A percentile compares a stretch with the other conserved stretches of the same genome.
Evolutionary conservation across 2,888 invertebrate genomes (phyloP).

Genomic region (Dascillus cervinus): DNA sequence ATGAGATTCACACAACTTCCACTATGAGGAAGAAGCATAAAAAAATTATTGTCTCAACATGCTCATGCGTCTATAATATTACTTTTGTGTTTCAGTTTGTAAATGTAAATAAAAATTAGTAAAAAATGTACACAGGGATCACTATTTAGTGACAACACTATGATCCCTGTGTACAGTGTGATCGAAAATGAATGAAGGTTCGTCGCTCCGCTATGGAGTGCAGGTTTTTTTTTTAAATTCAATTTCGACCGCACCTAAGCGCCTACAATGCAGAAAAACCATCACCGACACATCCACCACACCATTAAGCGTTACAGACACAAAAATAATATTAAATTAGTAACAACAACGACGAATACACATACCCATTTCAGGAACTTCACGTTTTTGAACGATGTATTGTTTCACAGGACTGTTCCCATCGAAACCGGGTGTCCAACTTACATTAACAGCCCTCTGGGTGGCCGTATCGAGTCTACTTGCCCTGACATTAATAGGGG

Average conservation of each 20-base stretch:
- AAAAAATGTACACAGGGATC: not conserved
- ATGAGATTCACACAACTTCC: no score
- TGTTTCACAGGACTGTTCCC: conserved; percentile 93
- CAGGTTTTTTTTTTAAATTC: no score
- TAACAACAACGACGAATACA: conserved; percentile 8
- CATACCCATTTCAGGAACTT: conserved; percentile 80
- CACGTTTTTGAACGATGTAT: conserved; percentile 85
- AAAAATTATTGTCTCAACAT: conserved; percentile 16
- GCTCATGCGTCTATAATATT: conserved; percentile 21
- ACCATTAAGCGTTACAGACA: no score
- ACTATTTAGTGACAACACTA: conserved; percentile 1
- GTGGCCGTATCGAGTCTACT: conserved; percentile 55
- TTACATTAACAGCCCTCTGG: conserved; percentile 77
- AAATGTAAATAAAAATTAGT: conserved; percentile 2
- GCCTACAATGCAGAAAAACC: no score
- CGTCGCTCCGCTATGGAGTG: no score
- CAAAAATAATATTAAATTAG: conserved; percentile 33
- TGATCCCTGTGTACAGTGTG: no score
- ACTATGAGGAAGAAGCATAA: no score
- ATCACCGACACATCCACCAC: no score
- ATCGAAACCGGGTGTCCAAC: conserved; percentile 94
- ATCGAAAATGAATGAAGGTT: no score
- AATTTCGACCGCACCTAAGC: no score
- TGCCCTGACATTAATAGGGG: conserved; percentile 83
- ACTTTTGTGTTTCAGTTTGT: conserved; percentile 11